Evolutionary conservation across 2,888 invertebrate genomes (phyloP).

Genomic region (Lydus trimaculatus): DNA sequence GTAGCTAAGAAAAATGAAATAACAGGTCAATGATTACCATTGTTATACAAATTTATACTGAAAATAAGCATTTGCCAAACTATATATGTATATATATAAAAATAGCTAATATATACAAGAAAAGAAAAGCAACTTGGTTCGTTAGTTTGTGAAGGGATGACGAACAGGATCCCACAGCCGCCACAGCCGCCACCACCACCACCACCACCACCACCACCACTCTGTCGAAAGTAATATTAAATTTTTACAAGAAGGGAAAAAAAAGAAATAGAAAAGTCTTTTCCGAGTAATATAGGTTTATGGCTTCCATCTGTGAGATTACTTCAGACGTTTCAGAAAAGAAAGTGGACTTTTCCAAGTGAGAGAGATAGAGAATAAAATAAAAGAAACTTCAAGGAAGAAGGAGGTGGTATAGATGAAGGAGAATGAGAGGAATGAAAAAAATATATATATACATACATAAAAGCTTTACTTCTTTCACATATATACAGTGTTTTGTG

Average conservation of each 20-base stretch:
- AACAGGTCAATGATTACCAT: background rate
- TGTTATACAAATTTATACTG: background rate
- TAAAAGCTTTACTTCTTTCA: slow-evolving; percentile 53
- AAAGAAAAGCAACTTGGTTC: slow-evolving; percentile 44
- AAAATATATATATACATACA: slow-evolving; percentile 43
- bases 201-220: slow-evolving; percentile 35
- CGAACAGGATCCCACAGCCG: slow-evolving; percentile 17
- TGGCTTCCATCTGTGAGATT: slow-evolving; percentile 63
- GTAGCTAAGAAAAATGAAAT: background rate
- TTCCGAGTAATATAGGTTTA: slow-evolving; percentile 62
- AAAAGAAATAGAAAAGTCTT: slow-evolving; percentile 62
- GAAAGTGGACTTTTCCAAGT: slow-evolving; percentile 59
- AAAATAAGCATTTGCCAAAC: background rate
- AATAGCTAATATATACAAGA: slow-evolving; percentile 30
- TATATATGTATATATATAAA: background rate
- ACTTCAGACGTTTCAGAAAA: slow-evolving; percentile 61
- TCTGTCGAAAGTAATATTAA: slow-evolving; percentile 60
- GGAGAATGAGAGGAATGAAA: slow-evolving; percentile 36
- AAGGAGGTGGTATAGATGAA: background rate
- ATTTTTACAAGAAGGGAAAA: slow-evolving; percentile 60
- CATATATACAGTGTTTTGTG: slow-evolving; percentile 53
- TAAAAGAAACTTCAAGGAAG: slow-evolving; percentile 44
- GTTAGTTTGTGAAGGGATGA: slow-evolving; percentile 30
- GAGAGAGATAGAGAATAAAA: slow-evolving; percentile 51
- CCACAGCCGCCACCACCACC: slow-evolving; percentile 25